Conservation (phyloP, 2,797 vertebrate genomes). For the Acropternis orthonyx region DNA sequence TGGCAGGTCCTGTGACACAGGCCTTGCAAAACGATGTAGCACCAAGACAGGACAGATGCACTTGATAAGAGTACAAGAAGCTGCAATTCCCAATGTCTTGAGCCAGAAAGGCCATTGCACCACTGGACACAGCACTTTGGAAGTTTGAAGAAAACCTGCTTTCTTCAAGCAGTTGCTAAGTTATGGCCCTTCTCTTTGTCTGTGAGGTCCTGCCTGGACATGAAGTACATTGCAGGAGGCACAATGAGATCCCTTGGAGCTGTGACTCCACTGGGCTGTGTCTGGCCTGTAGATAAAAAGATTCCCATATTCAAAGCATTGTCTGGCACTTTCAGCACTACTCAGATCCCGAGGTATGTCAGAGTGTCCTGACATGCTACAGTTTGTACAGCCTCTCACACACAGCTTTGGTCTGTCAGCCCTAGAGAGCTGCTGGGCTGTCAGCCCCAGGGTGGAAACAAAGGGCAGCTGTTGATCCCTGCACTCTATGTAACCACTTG, state of each 20-base stretch:
- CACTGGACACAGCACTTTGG: background rate
- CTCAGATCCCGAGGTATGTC: background rate
- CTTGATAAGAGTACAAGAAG: background rate
- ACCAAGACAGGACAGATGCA: background rate
- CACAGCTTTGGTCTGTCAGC: background rate
- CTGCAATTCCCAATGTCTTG: background rate
- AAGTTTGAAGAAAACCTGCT: background rate
- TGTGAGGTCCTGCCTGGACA: background rate
- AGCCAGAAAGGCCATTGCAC: background rate
- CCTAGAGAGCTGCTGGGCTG: background rate
- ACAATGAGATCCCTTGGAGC: background rate
- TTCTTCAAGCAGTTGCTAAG: background rate
- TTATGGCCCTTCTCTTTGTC: background rate
- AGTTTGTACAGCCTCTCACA: background rate
- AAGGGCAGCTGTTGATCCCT: background rate
- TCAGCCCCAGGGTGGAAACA: background rate
- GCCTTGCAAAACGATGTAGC: background rate
- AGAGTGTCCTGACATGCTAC: constrained; percentile 16
- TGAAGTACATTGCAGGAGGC: background rate
- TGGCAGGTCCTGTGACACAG: background rate
- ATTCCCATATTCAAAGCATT: background rate
- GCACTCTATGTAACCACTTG: background rate
- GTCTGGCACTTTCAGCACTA: background rate
- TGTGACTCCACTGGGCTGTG: background rate
- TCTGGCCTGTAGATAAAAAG: background rate